Percentiles rank a stretch among this genome's conserved stretches.
phyloP scores from a whole-genome alignment of 2,113 vertebrate species.

The Menura novaehollandiae region DNA sequence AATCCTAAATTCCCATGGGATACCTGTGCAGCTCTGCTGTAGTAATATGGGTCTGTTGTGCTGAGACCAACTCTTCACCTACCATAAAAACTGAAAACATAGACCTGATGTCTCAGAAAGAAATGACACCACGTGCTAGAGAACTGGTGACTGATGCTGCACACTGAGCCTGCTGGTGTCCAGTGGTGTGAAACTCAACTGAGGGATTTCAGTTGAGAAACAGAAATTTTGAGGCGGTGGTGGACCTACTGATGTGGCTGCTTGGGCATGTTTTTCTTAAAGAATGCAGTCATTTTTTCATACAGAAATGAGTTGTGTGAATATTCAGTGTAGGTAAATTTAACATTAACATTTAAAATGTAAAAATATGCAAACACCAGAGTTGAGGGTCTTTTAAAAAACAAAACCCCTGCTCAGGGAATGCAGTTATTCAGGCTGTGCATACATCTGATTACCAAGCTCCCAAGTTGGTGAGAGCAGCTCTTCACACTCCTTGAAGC shows the following conservation, averaged over 20 bases:
- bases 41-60: neutral
- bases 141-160: neutral
- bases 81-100: neutral
- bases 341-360: neutral
- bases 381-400: neutral
- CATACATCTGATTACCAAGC: neutral
- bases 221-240: neutral
- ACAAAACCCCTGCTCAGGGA: neutral
- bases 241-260: neutral
- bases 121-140: neutral
- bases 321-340: neutral
- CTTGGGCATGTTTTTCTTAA: neutral
- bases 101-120: neutral
- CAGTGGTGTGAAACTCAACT: neutral
- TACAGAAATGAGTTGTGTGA: neutral
- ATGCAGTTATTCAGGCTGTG: neutral
- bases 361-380: slow-evolving; percentile 18
- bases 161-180: fast-evolving
- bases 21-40: neutral
- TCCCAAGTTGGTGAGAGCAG: neutral
- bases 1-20: neutral
- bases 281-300: neutral
- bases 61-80: neutral
- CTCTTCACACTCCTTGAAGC: neutral
- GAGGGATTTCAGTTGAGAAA: neutral